Conservation (phyloP, 2,888 invertebrate genomes). For the Drosophila phalerata region DNA sequence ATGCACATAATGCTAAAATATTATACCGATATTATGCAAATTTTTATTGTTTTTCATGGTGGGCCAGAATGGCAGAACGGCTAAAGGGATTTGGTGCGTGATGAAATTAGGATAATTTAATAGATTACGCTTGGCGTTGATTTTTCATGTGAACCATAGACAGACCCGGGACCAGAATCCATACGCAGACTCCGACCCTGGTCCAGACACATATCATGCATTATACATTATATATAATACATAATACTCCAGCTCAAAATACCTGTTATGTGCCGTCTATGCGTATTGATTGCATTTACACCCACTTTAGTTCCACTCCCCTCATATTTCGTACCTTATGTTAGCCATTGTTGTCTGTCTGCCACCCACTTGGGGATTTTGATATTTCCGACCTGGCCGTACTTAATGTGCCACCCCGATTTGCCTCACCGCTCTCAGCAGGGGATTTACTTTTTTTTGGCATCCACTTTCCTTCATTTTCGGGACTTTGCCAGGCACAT, state of each 20-base stretch:
- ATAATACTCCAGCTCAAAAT: constrained; percentile 48
- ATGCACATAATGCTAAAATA: constrained; percentile 80
- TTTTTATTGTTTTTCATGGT: constrained; percentile 81
- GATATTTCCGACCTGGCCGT: constrained; percentile 17
- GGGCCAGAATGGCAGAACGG: constrained; percentile 39
- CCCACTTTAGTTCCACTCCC: not conserved
- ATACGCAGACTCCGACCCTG: not conserved
- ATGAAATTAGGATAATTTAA: constrained; percentile 82
- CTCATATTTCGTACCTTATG: constrained; percentile 30
- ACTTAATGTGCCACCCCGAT: constrained; percentile 51
- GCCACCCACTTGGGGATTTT: constrained; percentile 61
- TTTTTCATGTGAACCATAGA: constrained; percentile 56
- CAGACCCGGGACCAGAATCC: not conserved
- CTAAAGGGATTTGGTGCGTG: constrained; percentile 79
- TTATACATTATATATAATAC: constrained; percentile 24
- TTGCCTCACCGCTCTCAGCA: not conserved
- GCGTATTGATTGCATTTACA: constrained; percentile 78
- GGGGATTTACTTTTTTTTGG: constrained; percentile 21
- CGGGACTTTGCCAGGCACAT: constrained; percentile 61
- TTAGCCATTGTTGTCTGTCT: constrained; percentile 69
- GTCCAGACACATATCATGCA: constrained; percentile 48
- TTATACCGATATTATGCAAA: constrained; percentile 84
- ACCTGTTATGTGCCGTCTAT: constrained; percentile 75
- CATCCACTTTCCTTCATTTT: constrained; percentile 48
- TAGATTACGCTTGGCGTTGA: constrained; percentile 79